Percentiles rank a stretch among this genome's conserved stretches.
Conservation (phyloP, 1,140 invertebrate species). For the Zaprionus camerounensis region DNA sequence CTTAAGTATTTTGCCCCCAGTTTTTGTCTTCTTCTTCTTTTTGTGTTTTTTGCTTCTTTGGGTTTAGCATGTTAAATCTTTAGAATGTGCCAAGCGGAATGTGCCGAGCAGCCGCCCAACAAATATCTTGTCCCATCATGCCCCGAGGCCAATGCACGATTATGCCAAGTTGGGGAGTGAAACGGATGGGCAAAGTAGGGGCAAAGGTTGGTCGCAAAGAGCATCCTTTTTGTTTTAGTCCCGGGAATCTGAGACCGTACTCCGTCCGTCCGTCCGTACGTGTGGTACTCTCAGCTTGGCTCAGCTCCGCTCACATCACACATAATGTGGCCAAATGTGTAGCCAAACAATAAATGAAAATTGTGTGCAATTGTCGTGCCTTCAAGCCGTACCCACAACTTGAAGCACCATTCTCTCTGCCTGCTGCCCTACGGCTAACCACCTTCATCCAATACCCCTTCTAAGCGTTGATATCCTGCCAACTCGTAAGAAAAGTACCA, state of each 20-base stretch:
- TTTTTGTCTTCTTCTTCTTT: conserved; percentile 3
- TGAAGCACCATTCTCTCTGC: conserved; percentile 3
- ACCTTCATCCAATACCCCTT: background rate
- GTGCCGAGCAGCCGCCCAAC: conserved; percentile 26
- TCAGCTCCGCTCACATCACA: conserved; percentile 40
- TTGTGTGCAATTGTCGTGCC: conserved; percentile 81
- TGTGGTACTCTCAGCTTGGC: conserved; percentile 13
- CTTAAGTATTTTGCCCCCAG: conserved; percentile 8
- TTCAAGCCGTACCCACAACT: conserved; percentile 22
- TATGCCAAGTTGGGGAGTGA: conserved; percentile 36
- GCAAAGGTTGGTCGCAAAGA: background rate
- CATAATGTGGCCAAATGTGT: conserved; percentile 81
- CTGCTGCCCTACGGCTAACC: background rate
- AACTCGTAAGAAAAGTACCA: conserved; percentile 13
- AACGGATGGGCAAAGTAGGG: too few relatives aligned
- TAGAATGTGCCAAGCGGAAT: conserved; percentile 46
- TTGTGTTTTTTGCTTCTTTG: conserved; percentile 10
- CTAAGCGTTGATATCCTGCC: background rate
- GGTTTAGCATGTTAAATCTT: conserved; percentile 36
- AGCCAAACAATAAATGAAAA: conserved; percentile 83
- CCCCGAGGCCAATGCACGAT: conserved; percentile 56
- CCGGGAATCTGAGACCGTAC: background rate
- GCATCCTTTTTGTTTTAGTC: conserved; percentile 56
- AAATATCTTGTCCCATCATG: conserved; percentile 11
- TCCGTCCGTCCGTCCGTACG: background rate